Percentiles rank a stretch among this genome's conserved stretches.
These are phyloP conservation scores for Torymus texanus DNA, from an alignment of 2,888 invertebrate genomes.

Conservation along the genomic window DNA sequence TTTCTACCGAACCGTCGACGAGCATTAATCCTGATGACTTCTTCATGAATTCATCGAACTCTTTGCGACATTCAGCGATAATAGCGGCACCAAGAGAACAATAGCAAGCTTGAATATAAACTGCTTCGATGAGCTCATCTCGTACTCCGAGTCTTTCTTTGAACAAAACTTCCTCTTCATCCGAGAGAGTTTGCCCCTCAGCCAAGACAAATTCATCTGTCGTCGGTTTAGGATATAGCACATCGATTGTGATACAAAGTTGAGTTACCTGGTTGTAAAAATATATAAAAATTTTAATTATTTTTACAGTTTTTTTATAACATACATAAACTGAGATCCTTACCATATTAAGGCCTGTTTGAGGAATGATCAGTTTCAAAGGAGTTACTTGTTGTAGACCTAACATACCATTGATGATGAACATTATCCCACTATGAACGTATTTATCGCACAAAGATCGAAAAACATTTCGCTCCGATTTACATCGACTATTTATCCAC, in stretches of 20 bases:
- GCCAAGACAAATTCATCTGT: conserved; percentile 46
- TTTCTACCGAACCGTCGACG: conserved; percentile 80
- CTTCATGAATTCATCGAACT: conserved; percentile 90
- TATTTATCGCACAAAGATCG: conserved; percentile 85
- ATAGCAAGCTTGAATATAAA: conserved; percentile 82
- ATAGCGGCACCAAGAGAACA: conserved; percentile 90
- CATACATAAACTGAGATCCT: conserved; percentile 24
- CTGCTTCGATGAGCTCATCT: conserved; percentile 67
- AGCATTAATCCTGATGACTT: conserved; percentile 83
- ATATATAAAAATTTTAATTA: not conserved
- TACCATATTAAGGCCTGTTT: conserved; percentile 91
- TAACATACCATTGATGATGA: conserved; percentile 84
- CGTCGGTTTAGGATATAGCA: conserved; percentile 77
- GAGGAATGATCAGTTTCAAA: conserved; percentile 87
- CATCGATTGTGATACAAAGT: conserved; percentile 87
- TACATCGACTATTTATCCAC: conserved; percentile 82
- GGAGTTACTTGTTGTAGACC: conserved; percentile 85
- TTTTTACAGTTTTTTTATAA: not conserved
- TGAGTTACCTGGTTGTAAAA: conserved; percentile 82
- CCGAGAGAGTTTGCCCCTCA: conserved; percentile 38
- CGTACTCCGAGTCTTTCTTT: conserved; percentile 76
- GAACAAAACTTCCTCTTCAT: conserved; percentile 68
- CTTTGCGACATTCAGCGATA: conserved; percentile 80
- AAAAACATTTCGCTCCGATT: conserved; percentile 74
- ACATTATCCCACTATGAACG: conserved; percentile 83